phyloP scores from a whole-genome alignment of 2,888 invertebrate species.

The Melinopterus prodromus region DNA sequence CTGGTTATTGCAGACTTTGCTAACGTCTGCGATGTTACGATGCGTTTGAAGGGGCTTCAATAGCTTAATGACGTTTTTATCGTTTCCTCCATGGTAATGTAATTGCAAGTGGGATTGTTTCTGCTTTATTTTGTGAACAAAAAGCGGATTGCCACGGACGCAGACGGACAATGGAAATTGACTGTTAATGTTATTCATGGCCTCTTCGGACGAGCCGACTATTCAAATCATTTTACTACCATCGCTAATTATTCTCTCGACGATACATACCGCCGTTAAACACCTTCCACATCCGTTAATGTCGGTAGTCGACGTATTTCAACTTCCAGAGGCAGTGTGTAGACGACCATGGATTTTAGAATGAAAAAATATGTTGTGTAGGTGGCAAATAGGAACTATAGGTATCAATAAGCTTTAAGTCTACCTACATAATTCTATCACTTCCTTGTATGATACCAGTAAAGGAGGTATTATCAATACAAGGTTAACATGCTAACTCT shows the following conservation, averaged over 20 bases:
- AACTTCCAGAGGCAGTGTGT: no score
- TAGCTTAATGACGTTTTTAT: not conserved
- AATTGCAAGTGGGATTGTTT: not conserved
- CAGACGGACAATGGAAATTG: not conserved
- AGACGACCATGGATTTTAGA: no score
- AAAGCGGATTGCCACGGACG: not conserved
- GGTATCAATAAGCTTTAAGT: no score
- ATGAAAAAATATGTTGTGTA: no score
- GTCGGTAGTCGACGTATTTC: not conserved
- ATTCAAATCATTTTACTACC: not conserved
- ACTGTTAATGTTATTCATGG: constrained; percentile 4
- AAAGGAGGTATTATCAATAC: no score
- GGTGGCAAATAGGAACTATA: no score
- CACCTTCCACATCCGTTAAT: not conserved
- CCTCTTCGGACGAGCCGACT: not conserved
- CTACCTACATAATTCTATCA: no score
- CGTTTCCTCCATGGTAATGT: not conserved
- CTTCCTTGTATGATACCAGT: no score
- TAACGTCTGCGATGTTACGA: not conserved
- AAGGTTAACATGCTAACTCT: no score
- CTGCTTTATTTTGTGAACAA: not conserved
- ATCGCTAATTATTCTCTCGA: not conserved
- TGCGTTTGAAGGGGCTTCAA: not conserved
- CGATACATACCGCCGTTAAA: not conserved
- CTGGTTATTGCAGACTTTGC: no score